Evolutionary conservation across 2,113 vertebrate species (phyloP), one percentile per base, ranked within the genome.

Genomic region (Ploceus nigricollis): DNA sequence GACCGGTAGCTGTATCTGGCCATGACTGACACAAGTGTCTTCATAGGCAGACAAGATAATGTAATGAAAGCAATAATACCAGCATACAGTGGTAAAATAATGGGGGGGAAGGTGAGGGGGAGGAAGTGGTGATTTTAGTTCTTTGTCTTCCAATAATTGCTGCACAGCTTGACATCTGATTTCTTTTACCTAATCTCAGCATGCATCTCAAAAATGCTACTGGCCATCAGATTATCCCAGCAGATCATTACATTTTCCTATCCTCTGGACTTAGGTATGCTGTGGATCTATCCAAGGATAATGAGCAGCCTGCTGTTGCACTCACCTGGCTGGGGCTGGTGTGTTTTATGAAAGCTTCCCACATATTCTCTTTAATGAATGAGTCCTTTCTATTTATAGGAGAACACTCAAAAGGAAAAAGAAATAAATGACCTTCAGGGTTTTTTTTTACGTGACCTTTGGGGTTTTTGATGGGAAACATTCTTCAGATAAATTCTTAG

Each of bases 101-200:
- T 35, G 28, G 31, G 72, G 63, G 64, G 60, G 65, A 93, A 91
- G 44, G 35, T 0, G 0, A 89, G 13, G 31, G 58, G 51, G 72
- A 89, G 51, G 80, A 94, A 95, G 77, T 63, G 80, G 56, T 78
- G 91, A 87, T 84, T 93, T 94, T 19, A 90, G 22, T 94, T 94
- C 85, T 94, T 90, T 84, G 89, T 94, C 93, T 95, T 87, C 86
- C 76, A 92, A 92, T 92, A 93, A 96, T 94, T 89, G 27, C 80
- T 78, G 77, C 91, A 78, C 76, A 95, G 93, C 44, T 56, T 94
- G 91, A 78, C 56, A 75, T 92, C 82, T 89, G 94, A 92, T 95
- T 96, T 95, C 89, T 94, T 89, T 92, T 94, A 89, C 91, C 86
- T 95, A 95, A 97, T 96, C 95, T 96, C 96, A 97, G 94, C 86